These are phyloP conservation scores for Pseudomyrmex concolor DNA, from an alignment of 1,140 invertebrate genomes.

Conservation along the genomic window DNA sequence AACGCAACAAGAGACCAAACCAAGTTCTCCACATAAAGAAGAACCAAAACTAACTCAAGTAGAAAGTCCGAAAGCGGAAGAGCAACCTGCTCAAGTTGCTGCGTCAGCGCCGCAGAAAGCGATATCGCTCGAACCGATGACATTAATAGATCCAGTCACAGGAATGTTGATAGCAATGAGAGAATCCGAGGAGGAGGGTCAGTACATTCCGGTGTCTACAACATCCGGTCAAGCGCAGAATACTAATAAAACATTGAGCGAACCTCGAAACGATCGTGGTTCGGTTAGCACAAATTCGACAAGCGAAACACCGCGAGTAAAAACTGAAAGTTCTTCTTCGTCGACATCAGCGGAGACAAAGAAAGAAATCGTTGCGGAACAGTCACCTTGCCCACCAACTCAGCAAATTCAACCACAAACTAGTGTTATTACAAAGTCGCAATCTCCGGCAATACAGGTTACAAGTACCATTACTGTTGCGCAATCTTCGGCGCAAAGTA, in stretches of 20 bases:
- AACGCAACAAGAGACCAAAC: constrained; percentile 65
- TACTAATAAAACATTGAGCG: constrained; percentile 62
- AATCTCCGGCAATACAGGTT: constrained; percentile 72
- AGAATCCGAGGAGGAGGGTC: constrained; percentile 90
- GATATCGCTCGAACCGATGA: constrained; percentile 85
- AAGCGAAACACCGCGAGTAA: constrained; percentile 37
- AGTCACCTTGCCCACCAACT: constrained; percentile 46
- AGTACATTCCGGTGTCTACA: constrained; percentile 88
- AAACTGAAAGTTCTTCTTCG: constrained; percentile 19
- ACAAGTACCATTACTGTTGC: constrained; percentile 47
- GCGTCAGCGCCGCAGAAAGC: constrained; percentile 69
- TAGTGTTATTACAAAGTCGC: constrained; percentile 79
- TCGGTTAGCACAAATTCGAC: constrained; percentile 7
- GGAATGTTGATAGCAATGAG: constrained; percentile 90
- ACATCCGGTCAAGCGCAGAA: constrained; percentile 74
- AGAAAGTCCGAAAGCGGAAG: constrained; percentile 65
- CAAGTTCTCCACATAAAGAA: constrained; percentile 58
- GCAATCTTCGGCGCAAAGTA: constrained; percentile 27
- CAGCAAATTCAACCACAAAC: constrained; percentile 67
- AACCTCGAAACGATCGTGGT: constrained; percentile 64
- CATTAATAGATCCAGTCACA: constrained; percentile 91
- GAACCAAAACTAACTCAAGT: constrained; percentile 60
- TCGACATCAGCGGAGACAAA: constrained; percentile 45
- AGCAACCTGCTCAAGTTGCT: constrained; percentile 20
- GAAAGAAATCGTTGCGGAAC: constrained; percentile 65